Conservation (phyloP, 2,113 vertebrate genomes). For the Colaptes auratus region DNA sequence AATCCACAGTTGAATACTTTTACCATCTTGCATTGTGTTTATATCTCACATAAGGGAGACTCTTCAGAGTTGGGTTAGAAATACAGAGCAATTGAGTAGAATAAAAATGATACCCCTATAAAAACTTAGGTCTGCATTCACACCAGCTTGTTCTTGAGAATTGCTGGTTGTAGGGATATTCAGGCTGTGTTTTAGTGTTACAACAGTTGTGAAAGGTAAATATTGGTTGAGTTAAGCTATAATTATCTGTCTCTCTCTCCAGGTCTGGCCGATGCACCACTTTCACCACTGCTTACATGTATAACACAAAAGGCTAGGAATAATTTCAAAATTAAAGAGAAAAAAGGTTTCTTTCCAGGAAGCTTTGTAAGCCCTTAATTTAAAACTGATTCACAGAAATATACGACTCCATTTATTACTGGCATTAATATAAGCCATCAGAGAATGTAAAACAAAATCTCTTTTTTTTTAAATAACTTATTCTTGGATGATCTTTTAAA, state of each 20-base stretch:
- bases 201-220: not conserved
- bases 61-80: not conserved
- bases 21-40: not conserved
- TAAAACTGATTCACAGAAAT: not conserved
- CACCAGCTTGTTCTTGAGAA: not conserved
- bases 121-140: not conserved
- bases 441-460: not conserved
- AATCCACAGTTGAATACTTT: not conserved
- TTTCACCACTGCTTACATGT: conserved; percentile 89
- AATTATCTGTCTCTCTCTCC: not conserved
- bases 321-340: conserved; percentile 91
- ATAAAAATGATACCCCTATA: not conserved
- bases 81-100: not conserved
- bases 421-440: not conserved
- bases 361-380: conserved; percentile 36
- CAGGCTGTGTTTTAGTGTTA: not conserved
- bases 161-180: not conserved
- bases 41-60: not conserved
- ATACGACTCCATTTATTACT: not conserved
- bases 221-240: not conserved
- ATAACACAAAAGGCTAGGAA: conserved; percentile 89
- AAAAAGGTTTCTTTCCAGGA: conserved; percentile 46
- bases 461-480: not conserved
- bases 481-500: not conserved
- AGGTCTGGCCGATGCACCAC: conserved; percentile 89